Conservation (phyloP, 2,797 vertebrate genomes). For the Lophotriccus pileatus region DNA sequence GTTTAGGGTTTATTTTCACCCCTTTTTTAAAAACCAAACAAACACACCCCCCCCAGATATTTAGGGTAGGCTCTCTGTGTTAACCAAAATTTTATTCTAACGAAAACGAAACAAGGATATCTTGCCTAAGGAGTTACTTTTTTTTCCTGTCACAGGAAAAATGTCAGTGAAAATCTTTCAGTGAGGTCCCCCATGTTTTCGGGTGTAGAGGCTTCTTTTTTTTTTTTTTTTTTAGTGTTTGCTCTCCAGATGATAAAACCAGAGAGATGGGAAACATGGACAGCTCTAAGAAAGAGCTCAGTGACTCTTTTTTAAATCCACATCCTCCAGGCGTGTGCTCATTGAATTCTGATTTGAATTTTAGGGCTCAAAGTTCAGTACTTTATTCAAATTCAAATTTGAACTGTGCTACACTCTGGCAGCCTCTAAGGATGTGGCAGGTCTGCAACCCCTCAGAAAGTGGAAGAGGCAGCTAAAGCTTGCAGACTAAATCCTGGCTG, state of each 20-base stretch:
- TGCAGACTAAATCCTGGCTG: neutral
- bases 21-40: neutral
- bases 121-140: neutral
- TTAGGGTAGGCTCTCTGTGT: neutral
- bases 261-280: neutral
- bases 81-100: neutral
- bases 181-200: neutral
- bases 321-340: neutral
- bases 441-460: neutral
- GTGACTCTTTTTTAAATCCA: neutral
- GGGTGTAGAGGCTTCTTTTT: neutral
- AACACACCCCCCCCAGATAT: neutral
- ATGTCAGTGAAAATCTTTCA: neutral
- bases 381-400: constrained; percentile 56
- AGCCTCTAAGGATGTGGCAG: neutral
- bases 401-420: neutral
- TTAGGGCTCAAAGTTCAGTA: constrained; percentile 32
- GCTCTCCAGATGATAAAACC: neutral
- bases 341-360: neutral
- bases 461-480: neutral
- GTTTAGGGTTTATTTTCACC: accelerated
- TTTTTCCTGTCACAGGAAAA: neutral
- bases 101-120: neutral
- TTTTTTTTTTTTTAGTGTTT: neutral
- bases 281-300: neutral